Evolutionary conservation across 2,888 invertebrate genomes (phyloP).

Genomic region (Ethmia dodecea): DNA sequence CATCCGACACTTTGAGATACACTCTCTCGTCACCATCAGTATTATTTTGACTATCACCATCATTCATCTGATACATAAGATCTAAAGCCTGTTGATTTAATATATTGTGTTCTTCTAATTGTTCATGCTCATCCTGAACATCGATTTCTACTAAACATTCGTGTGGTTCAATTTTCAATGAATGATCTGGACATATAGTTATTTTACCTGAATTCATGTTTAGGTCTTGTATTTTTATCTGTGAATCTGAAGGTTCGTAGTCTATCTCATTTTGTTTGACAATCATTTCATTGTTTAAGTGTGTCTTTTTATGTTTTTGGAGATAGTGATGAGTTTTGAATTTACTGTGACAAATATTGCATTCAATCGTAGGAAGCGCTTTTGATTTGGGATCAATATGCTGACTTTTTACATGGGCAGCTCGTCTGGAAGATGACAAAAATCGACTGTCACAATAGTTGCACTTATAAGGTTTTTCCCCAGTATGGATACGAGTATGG

Average conservation of each 20-base stretch:
- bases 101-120: too few species aligned
- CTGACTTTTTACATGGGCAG: conserved; percentile 47
- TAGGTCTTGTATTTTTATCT: too few species aligned
- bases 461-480: conserved; percentile 58
- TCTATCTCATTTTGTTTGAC: too few species aligned
- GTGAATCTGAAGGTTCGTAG: too few species aligned
- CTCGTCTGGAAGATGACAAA: conserved; percentile 50
- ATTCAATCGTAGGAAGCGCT: conserved; percentile 38
- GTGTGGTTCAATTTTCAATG: too few species aligned
- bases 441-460: conserved; percentile 44
- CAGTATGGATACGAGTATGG: conserved; percentile 61
- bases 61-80: neutral
- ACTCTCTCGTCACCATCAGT: conserved; percentile 6
- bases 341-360: conserved; percentile 44
- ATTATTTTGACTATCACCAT: conserved; percentile 1
- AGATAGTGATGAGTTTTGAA: conserved; percentile 40
- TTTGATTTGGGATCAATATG: too few species aligned
- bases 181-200: too few species aligned
- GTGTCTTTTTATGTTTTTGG: conserved; percentile 39
- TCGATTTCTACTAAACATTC: too few species aligned
- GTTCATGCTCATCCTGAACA: too few species aligned
- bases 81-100: too few species aligned
- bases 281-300: conserved; percentile 13
- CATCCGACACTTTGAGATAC: conserved; percentile 29
- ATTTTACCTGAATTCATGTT: too few species aligned